Base-by-base conservation (phyloP, 1,140 invertebrate species). In the Pararge aegeria region DNA sequence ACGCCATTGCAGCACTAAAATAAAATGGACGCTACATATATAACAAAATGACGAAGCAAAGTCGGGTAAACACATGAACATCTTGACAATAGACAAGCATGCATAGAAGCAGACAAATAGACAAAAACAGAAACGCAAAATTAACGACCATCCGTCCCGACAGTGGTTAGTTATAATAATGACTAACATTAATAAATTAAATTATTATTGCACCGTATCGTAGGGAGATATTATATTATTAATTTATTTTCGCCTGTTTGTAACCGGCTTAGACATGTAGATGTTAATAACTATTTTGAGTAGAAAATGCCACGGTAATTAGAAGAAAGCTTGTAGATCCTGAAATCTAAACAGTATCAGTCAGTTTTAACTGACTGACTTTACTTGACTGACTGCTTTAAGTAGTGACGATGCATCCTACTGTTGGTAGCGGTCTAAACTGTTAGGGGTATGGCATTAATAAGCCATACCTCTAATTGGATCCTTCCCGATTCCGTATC, bases 21-120 rank as follows among this genome's bases (percentile, higher is more conserved):
- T n/a, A n/a, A n/a, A n/a, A n/a, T n/a, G n/a, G n/a, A n/a, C n/a
- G n/a, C n/a, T n/a, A n/a, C n/a, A n/a, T n/a, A n/a, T n/a, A 40
- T 40, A 18, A 34, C 30, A 24, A 42, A 27, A 42, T 27, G 16
- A 46, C 40, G 19, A 21, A n/a, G 29, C 21, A 49, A 27, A 9
- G 29, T 27, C 27, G 29, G 6, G 12, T 2, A 37, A 27, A 49
- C n/a, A n/a, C 12, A 29, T 40, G 10, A 54, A 57, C 48, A 61
- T 20, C 20, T 61, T 49, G 37, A 59, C 46, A 44, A 59, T 64
- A 69, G 58, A 74, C 66, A 75, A 69, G 72, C 80, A 81, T 75
- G 77, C 82, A 78, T 62, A 78, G 70, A 83, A 81, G 74, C 80
- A 72, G 67, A 79, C 79, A 68, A 55, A 48, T 50, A 55, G 46